Conservation (phyloP, 1,140 invertebrate genomes). For the Ericerus pela region DNA sequence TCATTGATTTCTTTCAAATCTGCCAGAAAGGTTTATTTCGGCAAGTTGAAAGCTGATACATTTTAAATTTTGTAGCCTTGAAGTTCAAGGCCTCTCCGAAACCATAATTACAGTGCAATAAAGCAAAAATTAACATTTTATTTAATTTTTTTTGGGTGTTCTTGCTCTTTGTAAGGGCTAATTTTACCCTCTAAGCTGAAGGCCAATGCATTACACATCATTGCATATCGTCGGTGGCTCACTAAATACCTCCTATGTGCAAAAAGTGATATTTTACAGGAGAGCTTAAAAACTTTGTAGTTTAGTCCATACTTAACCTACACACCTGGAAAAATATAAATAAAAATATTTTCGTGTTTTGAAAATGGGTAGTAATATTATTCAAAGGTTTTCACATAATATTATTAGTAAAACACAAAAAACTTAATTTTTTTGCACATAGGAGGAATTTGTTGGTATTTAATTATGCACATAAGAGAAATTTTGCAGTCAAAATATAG, state of each 20-base stretch:
- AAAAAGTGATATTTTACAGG: neutral
- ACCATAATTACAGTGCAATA: too few relatives aligned
- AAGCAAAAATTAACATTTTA: too few relatives aligned
- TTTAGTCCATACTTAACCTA: constrained; percentile 1
- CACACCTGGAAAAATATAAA: neutral
- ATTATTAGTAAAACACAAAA: neutral
- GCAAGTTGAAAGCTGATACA: too few relatives aligned
- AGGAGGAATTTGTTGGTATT: neutral
- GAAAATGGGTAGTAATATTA: neutral
- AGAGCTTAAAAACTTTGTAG: neutral
- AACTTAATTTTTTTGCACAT: neutral
- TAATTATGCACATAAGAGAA: neutral
- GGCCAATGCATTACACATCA: too few relatives aligned
- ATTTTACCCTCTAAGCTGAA: too few relatives aligned
- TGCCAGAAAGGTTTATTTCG: too few relatives aligned
- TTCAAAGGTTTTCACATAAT: neutral
- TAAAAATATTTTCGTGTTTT: neutral
- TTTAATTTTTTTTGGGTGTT: too few relatives aligned
- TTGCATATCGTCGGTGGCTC: neutral
- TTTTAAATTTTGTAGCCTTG: too few relatives aligned
- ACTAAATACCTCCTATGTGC: neutral
- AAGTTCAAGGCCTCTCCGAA: too few relatives aligned
- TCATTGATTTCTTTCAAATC: too few relatives aligned
- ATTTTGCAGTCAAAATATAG: too few relatives aligned
- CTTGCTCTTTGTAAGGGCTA: too few relatives aligned